Evolutionary conservation across 2,888 invertebrate genomes (phyloP), one percentile per base, ranked within the genome.

Genomic region (Deroplatys truncata): DNA sequence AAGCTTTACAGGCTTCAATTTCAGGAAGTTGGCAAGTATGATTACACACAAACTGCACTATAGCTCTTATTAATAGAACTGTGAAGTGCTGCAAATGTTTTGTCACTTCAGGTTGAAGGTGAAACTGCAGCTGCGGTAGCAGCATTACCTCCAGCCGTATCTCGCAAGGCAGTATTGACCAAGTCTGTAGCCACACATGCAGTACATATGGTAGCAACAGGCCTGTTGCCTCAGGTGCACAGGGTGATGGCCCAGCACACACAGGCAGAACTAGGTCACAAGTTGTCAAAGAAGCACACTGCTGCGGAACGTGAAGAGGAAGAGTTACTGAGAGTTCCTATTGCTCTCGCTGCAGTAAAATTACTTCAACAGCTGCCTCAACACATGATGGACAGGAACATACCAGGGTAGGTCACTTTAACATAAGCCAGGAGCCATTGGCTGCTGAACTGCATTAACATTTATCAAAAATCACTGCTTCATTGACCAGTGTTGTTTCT

Each of bases 331-430:
- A 95, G 98, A 86, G 97, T 99, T 13, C 99, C 99, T 0, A 96
- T 99, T 90, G 98, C 98, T 0, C 93, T 99, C 89, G 98, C 99
- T 0, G 95, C 98, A 89, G 98, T 99, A 0, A 99, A 99, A 93
- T 93, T 99, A 29, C 93, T 99, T 91, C 98, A 98, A 92, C 96
- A 97, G 91, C 94, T 99, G 86, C 99, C 99, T 0, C 94, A 96
- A 88, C 95, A 95, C 90, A 94, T 97, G 90, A 93, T 99, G 88
- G 96, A 97, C 84, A 94, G 95, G 89, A 97, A 98, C 93, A 93
- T 99, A 88, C 96, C 98, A 89, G 97, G 98, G 98, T 97, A 94
- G 94, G 94, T 93, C 90, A 72, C 43, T 43, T 43, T 8, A 43
- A 43, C 43, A 43, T 43, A 13, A 43, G 2, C 43, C 43, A 13